Evolutionary conservation across 2,797 vertebrate species (phyloP).

Genomic region (Chaetodon trifasciatus): DNA sequence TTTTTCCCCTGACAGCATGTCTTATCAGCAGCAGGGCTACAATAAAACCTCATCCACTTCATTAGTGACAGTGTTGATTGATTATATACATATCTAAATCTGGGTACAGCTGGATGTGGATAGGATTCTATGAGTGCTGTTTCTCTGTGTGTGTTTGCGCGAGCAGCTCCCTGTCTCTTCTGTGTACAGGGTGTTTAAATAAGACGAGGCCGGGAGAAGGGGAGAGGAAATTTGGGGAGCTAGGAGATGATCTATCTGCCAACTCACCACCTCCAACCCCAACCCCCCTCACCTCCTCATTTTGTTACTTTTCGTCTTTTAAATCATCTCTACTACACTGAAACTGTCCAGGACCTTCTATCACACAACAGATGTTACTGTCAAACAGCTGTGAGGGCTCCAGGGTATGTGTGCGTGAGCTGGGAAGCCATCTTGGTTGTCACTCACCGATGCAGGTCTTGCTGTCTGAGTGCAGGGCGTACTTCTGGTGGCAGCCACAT

Average conservation of each 20-base stretch:
- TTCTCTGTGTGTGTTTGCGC: not conserved
- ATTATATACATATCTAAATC: not conserved
- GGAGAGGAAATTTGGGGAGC: not conserved
- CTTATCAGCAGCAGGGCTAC: not conserved
- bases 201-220: not conserved
- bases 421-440: not conserved
- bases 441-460: slow-evolving; percentile 98
- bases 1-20: not conserved
- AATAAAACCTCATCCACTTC: not conserved
- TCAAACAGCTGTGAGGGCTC: slow-evolving; percentile 26
- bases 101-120: not conserved
- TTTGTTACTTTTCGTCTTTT: slow-evolving; percentile 15
- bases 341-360: slow-evolving; percentile 12
- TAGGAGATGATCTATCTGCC: not conserved
- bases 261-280: not conserved
- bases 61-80: not conserved
- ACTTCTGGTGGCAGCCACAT: slow-evolving; percentile 98
- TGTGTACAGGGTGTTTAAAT: slow-evolving; percentile 12
- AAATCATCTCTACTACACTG: slow-evolving; percentile 11
- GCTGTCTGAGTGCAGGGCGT: slow-evolving; percentile 95
- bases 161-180: slow-evolving; percentile 5
- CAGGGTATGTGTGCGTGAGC: not conserved
- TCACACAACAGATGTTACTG: slow-evolving; percentile 33
- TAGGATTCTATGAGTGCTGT: not conserved
- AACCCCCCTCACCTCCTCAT: not conserved